phyloP scores from a whole-genome alignment of 2,888 invertebrate genomes.

The Drosophila mayaguana region DNA sequence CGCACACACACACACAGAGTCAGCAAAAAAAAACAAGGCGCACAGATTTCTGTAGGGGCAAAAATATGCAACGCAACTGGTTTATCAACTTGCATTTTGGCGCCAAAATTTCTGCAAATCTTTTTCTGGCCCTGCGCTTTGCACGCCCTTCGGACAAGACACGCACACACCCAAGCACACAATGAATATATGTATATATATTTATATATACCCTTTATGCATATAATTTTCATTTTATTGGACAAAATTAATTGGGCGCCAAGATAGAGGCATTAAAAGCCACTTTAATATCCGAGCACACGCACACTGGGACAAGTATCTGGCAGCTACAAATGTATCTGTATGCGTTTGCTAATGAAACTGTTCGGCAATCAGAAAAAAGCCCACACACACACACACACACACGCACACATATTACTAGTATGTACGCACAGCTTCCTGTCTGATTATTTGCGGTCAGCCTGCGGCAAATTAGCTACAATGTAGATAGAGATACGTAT shows the following conservation, averaged over 20 bases:
- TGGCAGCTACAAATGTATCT: slow-evolving; percentile 12
- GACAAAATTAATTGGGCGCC: slow-evolving; percentile 78
- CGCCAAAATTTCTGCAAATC: slow-evolving; percentile 84
- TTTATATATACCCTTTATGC: slow-evolving; percentile 59
- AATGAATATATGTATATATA: slow-evolving; percentile 11
- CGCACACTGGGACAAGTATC: slow-evolving; percentile 36
- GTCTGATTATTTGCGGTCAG: slow-evolving; percentile 77
- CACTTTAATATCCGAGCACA: slow-evolving; percentile 63
- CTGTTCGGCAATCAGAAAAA: slow-evolving; percentile 43
- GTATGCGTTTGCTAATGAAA: slow-evolving; percentile 63
- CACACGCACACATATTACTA: background rate
- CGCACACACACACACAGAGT: slow-evolving; percentile 24
- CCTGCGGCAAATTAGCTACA: slow-evolving; percentile 67
- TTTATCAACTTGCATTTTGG: slow-evolving; percentile 83
- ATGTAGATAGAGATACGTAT: slow-evolving; percentile 42
- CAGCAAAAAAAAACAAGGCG: slow-evolving; percentile 56
- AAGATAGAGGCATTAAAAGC: slow-evolving; percentile 78
- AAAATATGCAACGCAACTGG: slow-evolving; percentile 78
- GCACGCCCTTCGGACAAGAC: slow-evolving; percentile 66
- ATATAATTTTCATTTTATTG: slow-evolving; percentile 76
- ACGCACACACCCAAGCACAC: slow-evolving; percentile 25
- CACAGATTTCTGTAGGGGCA: slow-evolving; percentile 64
- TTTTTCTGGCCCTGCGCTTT: slow-evolving; percentile 67
- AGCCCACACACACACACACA: slow-evolving; percentile 49
- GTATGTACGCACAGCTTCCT: slow-evolving; percentile 54